Base-by-base conservation (phyloP, 2,797 vertebrate genomes). In the Orientallactaga sibirica region DNA sequence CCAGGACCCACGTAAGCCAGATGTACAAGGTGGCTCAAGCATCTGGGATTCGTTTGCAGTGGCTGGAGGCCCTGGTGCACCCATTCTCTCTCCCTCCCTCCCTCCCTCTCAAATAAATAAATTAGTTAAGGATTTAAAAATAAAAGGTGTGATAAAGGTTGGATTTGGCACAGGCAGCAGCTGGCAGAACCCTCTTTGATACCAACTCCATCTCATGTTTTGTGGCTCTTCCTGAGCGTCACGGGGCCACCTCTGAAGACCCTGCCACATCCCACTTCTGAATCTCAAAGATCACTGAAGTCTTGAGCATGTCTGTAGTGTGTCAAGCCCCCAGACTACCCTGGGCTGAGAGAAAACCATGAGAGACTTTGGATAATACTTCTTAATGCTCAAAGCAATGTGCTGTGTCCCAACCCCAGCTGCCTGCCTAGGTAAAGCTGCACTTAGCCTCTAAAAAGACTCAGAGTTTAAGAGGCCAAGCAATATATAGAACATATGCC, bases 391-490 rank as follows among this genome's bases (percentile, higher is more conserved):
- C 43, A 29, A 20, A 41, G 43, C 62, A 74, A 55, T 41, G 14
- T 1, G 0, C n/a, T 15, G 20, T 71, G 52, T 70, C 52, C 71
- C 19, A 48, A n/a, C n/a, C 19, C 41, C 61, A 85, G 25, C 61
- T 88, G 18, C 25, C 14, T 55, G 76, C 64, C 15, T 66, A 3
- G 3, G 29, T 29, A 8, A 92, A 93, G 18, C 48, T 62, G 18
- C n/a, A 37, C n/a, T 93, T 87, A 68, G 2, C 11, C 43, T 95
- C 85, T 66, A 41, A 85, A 58, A 95, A 80, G 22, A 88, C 75
- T 61, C 52, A 61, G 20, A 43, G 52, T 7, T 74, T 73, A 75
- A 48, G 12, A 3, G 7, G 8, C 14, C 14, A 73, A 81, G 74
- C 66, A 43, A 11, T 22, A 41, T 9, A 5, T 33, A 73, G n/a